Evolutionary conservation across 2,888 invertebrate genomes (phyloP).

Genomic region (Chloroclysta siterata): DNA sequence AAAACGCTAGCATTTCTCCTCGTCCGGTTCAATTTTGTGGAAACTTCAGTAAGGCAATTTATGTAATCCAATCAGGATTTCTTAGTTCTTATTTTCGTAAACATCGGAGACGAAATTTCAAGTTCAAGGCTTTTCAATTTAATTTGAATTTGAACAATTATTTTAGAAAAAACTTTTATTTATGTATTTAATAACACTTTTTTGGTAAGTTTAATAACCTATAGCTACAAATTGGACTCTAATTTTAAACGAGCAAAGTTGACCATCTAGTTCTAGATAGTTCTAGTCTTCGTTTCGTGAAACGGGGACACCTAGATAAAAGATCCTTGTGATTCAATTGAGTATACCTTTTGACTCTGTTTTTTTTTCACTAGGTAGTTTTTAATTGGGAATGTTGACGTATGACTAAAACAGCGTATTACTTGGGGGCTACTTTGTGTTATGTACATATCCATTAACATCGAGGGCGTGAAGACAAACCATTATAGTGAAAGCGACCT

Average conservation of each 20-base stretch:
- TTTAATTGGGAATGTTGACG: conserved; percentile 4
- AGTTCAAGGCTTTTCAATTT: conserved; percentile 26
- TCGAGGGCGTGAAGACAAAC: conserved; percentile 45
- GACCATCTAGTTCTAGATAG: not conserved
- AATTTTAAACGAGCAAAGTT: not conserved
- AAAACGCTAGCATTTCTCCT: conserved; percentile 48
- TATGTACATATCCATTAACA: conserved; percentile 51
- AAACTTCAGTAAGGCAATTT: conserved; percentile 45
- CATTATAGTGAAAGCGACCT: conserved; percentile 48
- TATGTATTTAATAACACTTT: not conserved
- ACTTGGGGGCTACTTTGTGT: conserved; percentile 48
- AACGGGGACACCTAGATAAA: too few relatives aligned
- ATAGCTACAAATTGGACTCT: not conserved
- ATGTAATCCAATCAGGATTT: conserved; percentile 46
- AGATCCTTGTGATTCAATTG: not conserved
- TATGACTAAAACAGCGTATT: conserved; percentile 37
- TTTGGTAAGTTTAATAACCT: not conserved
- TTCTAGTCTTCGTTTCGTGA: too few relatives aligned
- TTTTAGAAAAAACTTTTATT: conserved; percentile 4
- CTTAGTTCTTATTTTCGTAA: conserved; percentile 39
- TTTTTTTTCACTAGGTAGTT: not conserved
- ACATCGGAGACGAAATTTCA: conserved; percentile 26
- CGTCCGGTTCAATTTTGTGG: conserved; percentile 45
- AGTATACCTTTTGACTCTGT: too few relatives aligned
- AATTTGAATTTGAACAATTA: conserved; percentile 17